Evolutionary conservation across 2,888 invertebrate species (phyloP).

Genomic region (Apamea monoglypha): DNA sequence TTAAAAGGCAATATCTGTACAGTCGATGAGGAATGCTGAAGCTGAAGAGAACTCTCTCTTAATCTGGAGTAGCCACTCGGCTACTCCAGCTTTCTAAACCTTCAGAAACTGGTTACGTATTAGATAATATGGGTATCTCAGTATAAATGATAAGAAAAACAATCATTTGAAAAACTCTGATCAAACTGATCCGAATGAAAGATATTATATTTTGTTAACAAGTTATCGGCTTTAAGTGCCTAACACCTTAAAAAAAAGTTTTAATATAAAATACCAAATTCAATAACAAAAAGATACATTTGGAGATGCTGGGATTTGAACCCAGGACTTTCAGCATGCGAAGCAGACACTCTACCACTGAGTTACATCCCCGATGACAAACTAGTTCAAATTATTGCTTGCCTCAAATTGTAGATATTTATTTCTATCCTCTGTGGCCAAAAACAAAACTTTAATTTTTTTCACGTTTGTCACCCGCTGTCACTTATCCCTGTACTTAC

Average conservation of each 20-base stretch:
- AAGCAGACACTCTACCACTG: conserved; percentile 92
- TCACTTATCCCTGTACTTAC: conserved; percentile 52
- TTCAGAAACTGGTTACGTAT: neutral
- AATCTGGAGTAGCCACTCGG: neutral
- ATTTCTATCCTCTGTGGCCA: neutral
- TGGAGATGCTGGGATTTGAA: conserved; percentile 91
- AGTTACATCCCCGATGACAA: conserved; percentile 84
- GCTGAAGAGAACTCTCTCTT: neutral
- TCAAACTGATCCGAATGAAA: too few relatives aligned
- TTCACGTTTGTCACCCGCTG: conserved; percentile 63
- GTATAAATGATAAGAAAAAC: neutral
- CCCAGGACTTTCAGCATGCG: conserved; percentile 89
- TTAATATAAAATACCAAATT: neutral
- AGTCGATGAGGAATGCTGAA: neutral
- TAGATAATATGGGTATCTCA: neutral
- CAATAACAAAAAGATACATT: neutral
- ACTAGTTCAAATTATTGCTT: accelerated
- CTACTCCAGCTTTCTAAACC: neutral
- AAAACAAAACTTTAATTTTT: neutral
- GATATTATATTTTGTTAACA: neutral
- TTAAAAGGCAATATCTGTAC: neutral
- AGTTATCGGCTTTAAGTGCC: too few relatives aligned
- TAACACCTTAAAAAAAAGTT: too few relatives aligned
- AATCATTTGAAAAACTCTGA: neutral
- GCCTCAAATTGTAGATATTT: neutral